Evolutionary conservation across 2,113 vertebrate species (phyloP), one percentile per base, ranked within the genome.

Genomic region (Haplochromis burtoni): DNA sequence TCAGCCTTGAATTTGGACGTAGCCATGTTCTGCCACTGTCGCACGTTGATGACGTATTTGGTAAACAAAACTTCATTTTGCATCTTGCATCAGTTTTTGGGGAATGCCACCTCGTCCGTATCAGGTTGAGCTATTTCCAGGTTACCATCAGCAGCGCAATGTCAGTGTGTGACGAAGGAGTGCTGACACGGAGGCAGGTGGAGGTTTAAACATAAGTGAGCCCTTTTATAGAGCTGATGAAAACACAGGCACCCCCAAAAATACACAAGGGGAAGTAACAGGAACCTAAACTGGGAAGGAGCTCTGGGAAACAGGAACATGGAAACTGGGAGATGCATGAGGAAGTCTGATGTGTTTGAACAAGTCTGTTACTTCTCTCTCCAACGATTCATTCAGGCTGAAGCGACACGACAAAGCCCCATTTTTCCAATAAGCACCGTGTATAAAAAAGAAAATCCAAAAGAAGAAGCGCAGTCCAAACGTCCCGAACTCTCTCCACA

Each of bases 241-340:
- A 63, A 63, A 63, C 0, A 0, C 31, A 35, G 31, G 17, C 31
- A 35, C 6, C 3, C 0, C 0, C 2, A n/a, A 63, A 63, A 35
- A 63, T 63, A 0, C 59, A 19, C 31, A 2, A 63, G 31, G 6
- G 31, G 59, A 63, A 63, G 3, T 63, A 35, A n/a, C 17, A n/a
- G 31, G 59, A 63, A n/a, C 59, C 59, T 35, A 63, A 63, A 12
- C 31, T 35, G 31, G 0, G 31, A 63, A 63, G 59, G 4, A 33
- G 1, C 29, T 19, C 59, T 63, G 16, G 16, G 5, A 63, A 33
- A 33, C 29, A 0, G 14, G 57, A 63, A 63, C 31, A 63, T 33
- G 31, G 59, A 35, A 35, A 63, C 59, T 35, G 31, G 0, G 59
- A 63, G 59, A 63, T 63, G 31, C 10, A 63, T 11, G 6, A 63